A percentile compares a stretch with the other conserved stretches of the same genome.
phyloP scores from a whole-genome alignment of 2,888 invertebrate genomes.

The Xanthia icteritia region DNA sequence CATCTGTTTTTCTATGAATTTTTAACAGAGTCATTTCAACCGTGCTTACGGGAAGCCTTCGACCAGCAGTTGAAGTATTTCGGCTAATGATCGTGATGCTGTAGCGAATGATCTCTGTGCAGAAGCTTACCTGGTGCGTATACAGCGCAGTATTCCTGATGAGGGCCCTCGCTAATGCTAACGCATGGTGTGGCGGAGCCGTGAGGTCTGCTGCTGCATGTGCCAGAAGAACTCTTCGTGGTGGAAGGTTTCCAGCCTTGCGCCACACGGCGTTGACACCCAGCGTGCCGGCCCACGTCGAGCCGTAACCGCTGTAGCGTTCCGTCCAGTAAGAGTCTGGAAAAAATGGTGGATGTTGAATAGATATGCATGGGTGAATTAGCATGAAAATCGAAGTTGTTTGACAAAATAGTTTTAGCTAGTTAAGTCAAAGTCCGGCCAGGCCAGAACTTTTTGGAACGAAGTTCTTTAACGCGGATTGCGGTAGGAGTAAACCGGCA shows the following conservation, averaged over 20 bases:
- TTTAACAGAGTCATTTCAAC: neutral
- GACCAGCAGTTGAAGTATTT: neutral
- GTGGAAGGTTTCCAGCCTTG: slow-evolving; percentile 94
- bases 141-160: slow-evolving; percentile 95
- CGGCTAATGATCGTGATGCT: neutral
- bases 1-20: neutral
- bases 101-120: neutral
- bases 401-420: neutral
- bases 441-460: neutral
- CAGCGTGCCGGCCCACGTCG: slow-evolving; percentile 93
- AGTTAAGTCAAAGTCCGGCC: neutral
- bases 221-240: slow-evolving; percentile 90
- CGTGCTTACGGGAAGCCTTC: neutral
- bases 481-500: too few species aligned
- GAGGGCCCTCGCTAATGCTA: slow-evolving; percentile 95
- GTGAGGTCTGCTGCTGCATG: slow-evolving; percentile 96
- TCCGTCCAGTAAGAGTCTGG: slow-evolving; percentile 95
- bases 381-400: neutral
- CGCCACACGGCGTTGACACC: slow-evolving; percentile 95
- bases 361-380: neutral
- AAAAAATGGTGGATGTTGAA: neutral
- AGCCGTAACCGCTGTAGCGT: slow-evolving; percentile 95
- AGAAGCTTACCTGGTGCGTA: slow-evolving; percentile 93
- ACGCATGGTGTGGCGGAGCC: slow-evolving; percentile 96
- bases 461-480: too few species aligned